Conservation (phyloP, 2,113 vertebrate genomes). For the Thalassarche chlororhynchos region DNA sequence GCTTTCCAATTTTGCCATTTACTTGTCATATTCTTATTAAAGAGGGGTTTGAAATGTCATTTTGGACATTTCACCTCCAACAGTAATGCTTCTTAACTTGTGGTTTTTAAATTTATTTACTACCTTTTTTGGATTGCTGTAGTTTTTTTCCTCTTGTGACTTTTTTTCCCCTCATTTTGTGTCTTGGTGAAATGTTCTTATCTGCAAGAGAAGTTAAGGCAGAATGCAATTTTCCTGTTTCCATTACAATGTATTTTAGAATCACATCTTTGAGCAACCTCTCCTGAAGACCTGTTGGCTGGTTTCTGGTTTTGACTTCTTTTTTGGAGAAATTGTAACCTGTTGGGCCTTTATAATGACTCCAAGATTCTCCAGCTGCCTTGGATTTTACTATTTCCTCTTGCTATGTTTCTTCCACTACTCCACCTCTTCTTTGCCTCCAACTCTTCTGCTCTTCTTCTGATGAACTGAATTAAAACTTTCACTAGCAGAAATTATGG, state of each 20-base stretch:
- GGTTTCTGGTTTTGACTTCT: background rate
- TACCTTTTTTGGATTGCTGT: background rate
- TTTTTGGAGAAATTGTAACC: constrained; percentile 36
- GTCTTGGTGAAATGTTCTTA: background rate
- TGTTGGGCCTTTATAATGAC: constrained; percentile 43
- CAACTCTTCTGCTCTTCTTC: constrained; percentile 50
- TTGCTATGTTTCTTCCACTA: constrained; percentile 60
- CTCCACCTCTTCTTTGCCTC: constrained; percentile 50
- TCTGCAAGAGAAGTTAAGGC: background rate
- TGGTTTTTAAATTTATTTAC: background rate
- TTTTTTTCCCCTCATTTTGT: background rate
- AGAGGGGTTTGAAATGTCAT: background rate
- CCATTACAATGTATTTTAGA: background rate
- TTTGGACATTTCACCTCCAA: background rate
- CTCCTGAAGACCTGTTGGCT: constrained; percentile 3
- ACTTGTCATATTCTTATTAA: background rate
- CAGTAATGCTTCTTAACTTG: background rate
- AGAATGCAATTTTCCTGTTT: background rate
- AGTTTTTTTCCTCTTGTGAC: background rate
- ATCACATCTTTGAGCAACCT: background rate
- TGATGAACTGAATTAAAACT: constrained; percentile 62
- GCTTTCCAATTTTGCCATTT: background rate
- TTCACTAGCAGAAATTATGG: constrained; percentile 57
- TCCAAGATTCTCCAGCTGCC: constrained; percentile 64
- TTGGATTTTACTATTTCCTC: constrained; percentile 62